phyloP scores from a whole-genome alignment of 2,113 vertebrate genomes.

The Cynopterus brachyotis region DNA sequence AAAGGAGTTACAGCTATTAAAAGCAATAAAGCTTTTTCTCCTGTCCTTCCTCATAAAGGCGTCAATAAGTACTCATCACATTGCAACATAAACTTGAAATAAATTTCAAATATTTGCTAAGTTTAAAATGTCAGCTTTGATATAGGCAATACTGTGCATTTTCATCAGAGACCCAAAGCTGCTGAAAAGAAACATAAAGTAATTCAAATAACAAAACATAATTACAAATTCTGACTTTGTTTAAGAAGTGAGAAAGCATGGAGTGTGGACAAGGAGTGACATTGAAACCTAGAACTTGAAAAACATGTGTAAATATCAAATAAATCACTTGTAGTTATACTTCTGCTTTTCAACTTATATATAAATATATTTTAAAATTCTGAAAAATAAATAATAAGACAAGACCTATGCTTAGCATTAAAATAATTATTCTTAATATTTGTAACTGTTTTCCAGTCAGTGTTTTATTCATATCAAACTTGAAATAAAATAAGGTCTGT shows the following conservation, averaged over 20 bases:
- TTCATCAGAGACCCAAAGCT: slow-evolving; percentile 2
- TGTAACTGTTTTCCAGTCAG: not conserved
- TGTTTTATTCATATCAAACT: not conserved
- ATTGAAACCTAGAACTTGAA: not conserved
- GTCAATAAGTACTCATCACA: not conserved
- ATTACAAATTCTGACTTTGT: slow-evolving; percentile 19
- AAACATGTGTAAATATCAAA: slow-evolving; percentile 48
- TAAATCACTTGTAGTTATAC: not conserved
- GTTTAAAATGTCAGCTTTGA: slow-evolving; percentile 47
- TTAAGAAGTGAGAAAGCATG: slow-evolving; percentile 26
- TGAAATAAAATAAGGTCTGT: not conserved
- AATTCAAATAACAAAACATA: slow-evolving; percentile 52
- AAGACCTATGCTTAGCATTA: not conserved
- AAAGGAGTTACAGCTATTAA: not conserved
- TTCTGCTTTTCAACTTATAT: slow-evolving; percentile 28
- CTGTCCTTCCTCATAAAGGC: not conserved
- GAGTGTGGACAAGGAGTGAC: not conserved
- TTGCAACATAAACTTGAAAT: slow-evolving; percentile 53
- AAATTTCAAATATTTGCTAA: slow-evolving; percentile 46
- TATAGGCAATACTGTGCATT: slow-evolving; percentile 34
- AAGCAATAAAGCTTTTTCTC: not conserved
- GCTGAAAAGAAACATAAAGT: slow-evolving; percentile 52
- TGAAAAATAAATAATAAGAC: not conserved
- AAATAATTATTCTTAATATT: not conserved
- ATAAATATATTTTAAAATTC: not conserved